These are phyloP conservation scores for Emmelina monodactyla DNA, from an alignment of 2,888 invertebrate genomes.

Conservation along the genomic window DNA sequence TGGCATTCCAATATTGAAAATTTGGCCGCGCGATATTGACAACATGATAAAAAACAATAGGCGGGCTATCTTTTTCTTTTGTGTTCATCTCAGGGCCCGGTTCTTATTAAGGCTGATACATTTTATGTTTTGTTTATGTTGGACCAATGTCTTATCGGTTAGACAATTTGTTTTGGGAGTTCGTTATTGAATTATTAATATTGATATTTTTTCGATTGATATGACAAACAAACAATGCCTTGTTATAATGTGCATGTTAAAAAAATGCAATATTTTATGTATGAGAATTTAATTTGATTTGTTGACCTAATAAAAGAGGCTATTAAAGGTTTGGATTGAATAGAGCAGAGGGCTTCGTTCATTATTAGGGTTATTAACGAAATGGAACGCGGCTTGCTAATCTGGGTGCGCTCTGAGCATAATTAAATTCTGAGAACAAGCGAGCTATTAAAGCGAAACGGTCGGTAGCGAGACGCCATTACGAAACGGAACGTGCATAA, in stretches of 20 bases:
- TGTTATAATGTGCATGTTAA: background rate
- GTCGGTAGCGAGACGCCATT: conserved; percentile 64
- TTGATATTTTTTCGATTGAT: conserved; percentile 35
- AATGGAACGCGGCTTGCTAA: conserved; percentile 55
- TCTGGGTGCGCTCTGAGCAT: conserved; percentile 49
- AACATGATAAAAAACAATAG: conserved; percentile 66
- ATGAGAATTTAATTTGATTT: background rate
- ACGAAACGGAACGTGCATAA: conserved; percentile 64
- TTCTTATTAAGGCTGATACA: conserved; percentile 58
- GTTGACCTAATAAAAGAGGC: background rate
- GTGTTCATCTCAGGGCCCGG: conserved; percentile 59
- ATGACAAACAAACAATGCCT: background rate
- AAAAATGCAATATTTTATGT: background rate
- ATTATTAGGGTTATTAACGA: conserved; percentile 62
- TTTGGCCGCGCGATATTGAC: conserved; percentile 67
- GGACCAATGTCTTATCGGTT: conserved; percentile 53
- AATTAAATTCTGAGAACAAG: conserved; percentile 66
- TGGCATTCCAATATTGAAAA: conserved; percentile 67
- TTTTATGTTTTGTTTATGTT: conserved; percentile 53
- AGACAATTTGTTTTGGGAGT: conserved; percentile 60
- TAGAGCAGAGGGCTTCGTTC: conserved; percentile 42
- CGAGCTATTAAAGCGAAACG: conserved; percentile 62
- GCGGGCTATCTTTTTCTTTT: conserved; percentile 62
- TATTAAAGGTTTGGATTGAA: conserved; percentile 20
- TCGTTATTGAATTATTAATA: conserved; percentile 61